Evolutionary conservation across 1,140 invertebrate species (phyloP).

Genomic region (Drosophila sulfurigaster): DNA sequence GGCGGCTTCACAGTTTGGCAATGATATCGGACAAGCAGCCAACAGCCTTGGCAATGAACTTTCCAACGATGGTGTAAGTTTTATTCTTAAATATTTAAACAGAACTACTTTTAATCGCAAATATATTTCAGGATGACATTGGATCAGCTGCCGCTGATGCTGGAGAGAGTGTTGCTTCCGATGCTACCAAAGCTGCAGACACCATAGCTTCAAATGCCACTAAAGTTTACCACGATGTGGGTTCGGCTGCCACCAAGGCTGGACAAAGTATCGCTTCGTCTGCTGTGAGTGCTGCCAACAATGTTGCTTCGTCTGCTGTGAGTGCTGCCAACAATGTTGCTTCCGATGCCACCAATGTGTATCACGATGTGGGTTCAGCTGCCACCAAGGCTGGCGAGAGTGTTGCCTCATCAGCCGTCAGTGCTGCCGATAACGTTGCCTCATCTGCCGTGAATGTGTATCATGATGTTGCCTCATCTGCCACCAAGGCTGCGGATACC

Average conservation of each 20-base stretch:
- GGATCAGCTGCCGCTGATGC: neutral
- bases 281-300: neutral
- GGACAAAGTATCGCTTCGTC: neutral
- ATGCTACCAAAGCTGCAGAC: neutral
- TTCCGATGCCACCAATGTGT: neutral
- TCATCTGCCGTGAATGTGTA: neutral
- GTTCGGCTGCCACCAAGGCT: neutral
- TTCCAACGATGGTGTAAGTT: conserved; percentile 5
- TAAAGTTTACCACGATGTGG: conserved; percentile 1
- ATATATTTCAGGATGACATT: neutral
- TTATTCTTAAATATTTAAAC: neutral
- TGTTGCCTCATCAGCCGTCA: conserved; percentile 1
- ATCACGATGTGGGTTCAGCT: neutral
- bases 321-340: neutral
- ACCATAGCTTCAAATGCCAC: neutral
- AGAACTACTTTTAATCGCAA: neutral
- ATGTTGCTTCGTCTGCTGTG: neutral
- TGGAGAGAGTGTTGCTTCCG: neutral
- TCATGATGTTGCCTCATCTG: neutral
- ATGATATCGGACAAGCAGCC: conserved; percentile 2
- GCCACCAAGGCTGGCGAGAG: conserved; percentile 1
- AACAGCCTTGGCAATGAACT: neutral
- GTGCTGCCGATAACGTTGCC: neutral
- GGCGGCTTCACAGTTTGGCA: conserved; percentile 22
- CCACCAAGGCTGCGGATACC: neutral